Conservation (phyloP, 1,140 invertebrate species). For the Goniozus legneri region DNA sequence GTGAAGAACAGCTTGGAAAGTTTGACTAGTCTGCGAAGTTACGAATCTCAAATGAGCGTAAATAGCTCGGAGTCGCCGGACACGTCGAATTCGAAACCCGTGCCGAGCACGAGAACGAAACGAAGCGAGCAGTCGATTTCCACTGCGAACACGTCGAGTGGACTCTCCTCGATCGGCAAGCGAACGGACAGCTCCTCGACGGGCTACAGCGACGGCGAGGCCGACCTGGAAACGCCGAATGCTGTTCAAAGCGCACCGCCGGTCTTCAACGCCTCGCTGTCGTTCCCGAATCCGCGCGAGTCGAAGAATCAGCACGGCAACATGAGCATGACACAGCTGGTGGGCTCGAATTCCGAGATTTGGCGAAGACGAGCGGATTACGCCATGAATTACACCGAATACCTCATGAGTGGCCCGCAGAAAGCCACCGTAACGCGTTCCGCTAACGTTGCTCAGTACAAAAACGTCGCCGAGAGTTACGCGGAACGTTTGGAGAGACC, state of each 20-base stretch:
- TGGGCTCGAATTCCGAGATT: slow-evolving; percentile 44
- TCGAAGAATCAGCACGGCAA: slow-evolving; percentile 31
- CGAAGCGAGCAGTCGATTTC: slow-evolving; percentile 38
- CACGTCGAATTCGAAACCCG: slow-evolving; percentile 38
- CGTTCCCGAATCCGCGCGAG: slow-evolving; percentile 35
- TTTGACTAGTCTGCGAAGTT: slow-evolving; percentile 53
- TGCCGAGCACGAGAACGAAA: slow-evolving; percentile 44
- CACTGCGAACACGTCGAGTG: slow-evolving; percentile 28
- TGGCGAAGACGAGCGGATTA: slow-evolving; percentile 40
- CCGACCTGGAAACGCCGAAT: slow-evolving; percentile 46
- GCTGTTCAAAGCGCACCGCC: slow-evolving; percentile 49
- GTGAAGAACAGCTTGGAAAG: slow-evolving; percentile 59
- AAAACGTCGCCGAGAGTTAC: slow-evolving; percentile 38
- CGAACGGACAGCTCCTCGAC: slow-evolving; percentile 49
- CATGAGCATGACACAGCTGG: slow-evolving; percentile 28
- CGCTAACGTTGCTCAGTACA: slow-evolving; percentile 42
- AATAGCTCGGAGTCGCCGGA: slow-evolving; percentile 50
- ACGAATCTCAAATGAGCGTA: slow-evolving; percentile 51
- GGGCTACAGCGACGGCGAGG: slow-evolving; percentile 56
- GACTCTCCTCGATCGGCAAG: slow-evolving; percentile 31
- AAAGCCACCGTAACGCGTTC: slow-evolving; percentile 44
- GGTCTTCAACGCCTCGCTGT: slow-evolving; percentile 38
- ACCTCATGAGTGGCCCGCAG: slow-evolving; percentile 32
- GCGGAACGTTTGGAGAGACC: slow-evolving; percentile 40
- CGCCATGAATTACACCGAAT: slow-evolving; percentile 30